phyloP scores from a whole-genome alignment of 2,113 vertebrate genomes.

The Brachyhypopomus gauderio region DNA sequence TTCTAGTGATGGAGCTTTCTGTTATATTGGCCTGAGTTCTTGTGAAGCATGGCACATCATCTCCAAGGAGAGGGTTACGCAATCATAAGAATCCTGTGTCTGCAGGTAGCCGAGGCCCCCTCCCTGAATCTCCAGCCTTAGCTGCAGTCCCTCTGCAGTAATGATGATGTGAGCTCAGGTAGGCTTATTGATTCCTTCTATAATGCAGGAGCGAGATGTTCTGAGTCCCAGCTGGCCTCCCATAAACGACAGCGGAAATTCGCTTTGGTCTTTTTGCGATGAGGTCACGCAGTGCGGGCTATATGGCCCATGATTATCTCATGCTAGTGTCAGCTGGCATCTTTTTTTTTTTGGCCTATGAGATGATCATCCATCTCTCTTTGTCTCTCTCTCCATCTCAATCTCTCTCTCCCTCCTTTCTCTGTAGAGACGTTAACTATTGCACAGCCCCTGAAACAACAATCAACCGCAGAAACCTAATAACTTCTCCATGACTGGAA shows the following conservation, averaged over 20 bases:
- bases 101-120: slow-evolving; percentile 25
- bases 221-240: slow-evolving; percentile 27
- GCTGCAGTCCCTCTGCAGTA: slow-evolving; percentile 27
- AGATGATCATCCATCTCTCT: neutral
- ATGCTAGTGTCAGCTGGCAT: slow-evolving; percentile 23
- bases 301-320: slow-evolving; percentile 19
- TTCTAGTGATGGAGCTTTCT: neutral
- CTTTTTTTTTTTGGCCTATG: neutral
- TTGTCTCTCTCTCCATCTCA: neutral
- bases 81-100: slow-evolving; percentile 12
- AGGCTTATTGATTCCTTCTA: slow-evolving; percentile 44
- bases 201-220: slow-evolving; percentile 23
- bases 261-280: slow-evolving; percentile 26
- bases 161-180: slow-evolving; percentile 43
- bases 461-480: slow-evolving; percentile 39
- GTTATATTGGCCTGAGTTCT: neutral
- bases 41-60: slow-evolving; percentile 3
- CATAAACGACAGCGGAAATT: slow-evolving; percentile 14
- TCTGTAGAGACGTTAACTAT: slow-evolving; percentile 30
- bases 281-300: slow-evolving; percentile 33
- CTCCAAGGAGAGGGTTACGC: neutral
- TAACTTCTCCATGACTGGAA: slow-evolving; percentile 25
- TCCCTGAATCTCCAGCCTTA: slow-evolving; percentile 18
- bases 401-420: neutral
- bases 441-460: slow-evolving; percentile 26